These are phyloP conservation scores for Pocillopora damicornis DNA, from an alignment of 64 coral and sea anemone genomes.

Conservation along the genomic window DNA sequence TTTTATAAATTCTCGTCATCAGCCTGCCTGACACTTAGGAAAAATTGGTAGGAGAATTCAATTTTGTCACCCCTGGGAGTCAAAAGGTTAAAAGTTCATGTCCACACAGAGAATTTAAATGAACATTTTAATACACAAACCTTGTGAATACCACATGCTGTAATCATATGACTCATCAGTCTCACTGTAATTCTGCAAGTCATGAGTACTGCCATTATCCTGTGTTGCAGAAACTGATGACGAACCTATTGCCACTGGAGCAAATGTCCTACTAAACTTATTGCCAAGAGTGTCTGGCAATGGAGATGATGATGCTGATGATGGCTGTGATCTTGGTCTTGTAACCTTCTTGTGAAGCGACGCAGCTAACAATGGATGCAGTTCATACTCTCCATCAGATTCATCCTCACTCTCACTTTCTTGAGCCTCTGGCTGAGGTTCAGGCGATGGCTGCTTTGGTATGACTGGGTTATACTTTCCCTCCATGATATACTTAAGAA, in stretches of 20 bases:
- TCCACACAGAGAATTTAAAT: too few relatives aligned
- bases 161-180: constrained; percentile 6
- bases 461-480: constrained; percentile 62
- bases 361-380: constrained; percentile 90
- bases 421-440: constrained; percentile 36
- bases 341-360: constrained; percentile 69
- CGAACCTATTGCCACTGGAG: constrained; percentile 3
- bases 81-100: too few relatives aligned
- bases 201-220: background rate
- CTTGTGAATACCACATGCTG: constrained; percentile 44
- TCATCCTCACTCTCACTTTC: constrained; percentile 67
- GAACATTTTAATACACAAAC: background rate
- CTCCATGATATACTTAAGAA: constrained; percentile 72
- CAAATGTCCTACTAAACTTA: constrained; percentile 34
- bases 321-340: constrained; percentile 28
- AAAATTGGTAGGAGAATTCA: too few relatives aligned
- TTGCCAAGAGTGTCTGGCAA: constrained; percentile 26
- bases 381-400: constrained; percentile 89
- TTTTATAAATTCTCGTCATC: too few relatives aligned
- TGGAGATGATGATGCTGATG: constrained; percentile 67
- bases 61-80: too few relatives aligned
- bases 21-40: too few relatives aligned
- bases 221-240: constrained; percentile 12
- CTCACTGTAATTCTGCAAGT: background rate
- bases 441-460: constrained; percentile 33